A percentile compares a stretch with the other conserved stretches of the same genome.
phyloP scores from a whole-genome alignment of 2,113 vertebrate genomes.

The Etia nguti region DNA sequence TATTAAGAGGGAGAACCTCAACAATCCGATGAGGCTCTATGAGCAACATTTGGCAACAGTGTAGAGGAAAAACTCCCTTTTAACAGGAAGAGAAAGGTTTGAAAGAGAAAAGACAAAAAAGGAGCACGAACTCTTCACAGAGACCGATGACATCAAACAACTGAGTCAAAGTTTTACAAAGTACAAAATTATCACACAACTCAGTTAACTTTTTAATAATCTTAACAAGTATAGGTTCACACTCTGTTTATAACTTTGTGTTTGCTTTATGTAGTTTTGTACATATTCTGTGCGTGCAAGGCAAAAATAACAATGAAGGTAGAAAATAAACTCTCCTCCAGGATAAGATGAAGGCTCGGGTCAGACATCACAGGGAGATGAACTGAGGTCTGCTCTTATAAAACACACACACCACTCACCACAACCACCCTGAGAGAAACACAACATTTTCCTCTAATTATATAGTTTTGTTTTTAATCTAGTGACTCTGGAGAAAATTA shows the following conservation, averaged over 20 bases:
- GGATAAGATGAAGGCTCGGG: slow-evolving; percentile 40
- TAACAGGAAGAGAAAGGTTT: neutral
- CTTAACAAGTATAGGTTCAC: slow-evolving; percentile 74
- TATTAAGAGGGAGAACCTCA: neutral
- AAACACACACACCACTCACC: neutral
- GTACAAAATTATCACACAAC: slow-evolving; percentile 51
- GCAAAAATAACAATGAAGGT: slow-evolving; percentile 67
- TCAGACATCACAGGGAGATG: slow-evolving; percentile 5
- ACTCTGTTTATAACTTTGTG: slow-evolving; percentile 57
- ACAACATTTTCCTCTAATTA: neutral
- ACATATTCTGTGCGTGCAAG: slow-evolving; percentile 76
- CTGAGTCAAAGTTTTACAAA: neutral
- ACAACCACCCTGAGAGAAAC: slow-evolving; percentile 39
- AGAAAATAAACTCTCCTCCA: slow-evolving; percentile 68
- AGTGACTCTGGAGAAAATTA: neutral
- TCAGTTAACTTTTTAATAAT: slow-evolving; percentile 69
- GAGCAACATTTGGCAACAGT: neutral
- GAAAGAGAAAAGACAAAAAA: neutral
- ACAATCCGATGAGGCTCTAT: neutral
- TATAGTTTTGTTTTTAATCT: neutral
- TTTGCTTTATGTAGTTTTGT: slow-evolving; percentile 57
- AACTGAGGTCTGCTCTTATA: neutral
- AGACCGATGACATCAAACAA: neutral
- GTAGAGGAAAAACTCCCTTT: neutral
- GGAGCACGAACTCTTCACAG: neutral